Evolutionary conservation across 2,888 invertebrate genomes (phyloP), one percentile per base, ranked within the genome.

Genomic region (Dinocampus coccinellae): DNA sequence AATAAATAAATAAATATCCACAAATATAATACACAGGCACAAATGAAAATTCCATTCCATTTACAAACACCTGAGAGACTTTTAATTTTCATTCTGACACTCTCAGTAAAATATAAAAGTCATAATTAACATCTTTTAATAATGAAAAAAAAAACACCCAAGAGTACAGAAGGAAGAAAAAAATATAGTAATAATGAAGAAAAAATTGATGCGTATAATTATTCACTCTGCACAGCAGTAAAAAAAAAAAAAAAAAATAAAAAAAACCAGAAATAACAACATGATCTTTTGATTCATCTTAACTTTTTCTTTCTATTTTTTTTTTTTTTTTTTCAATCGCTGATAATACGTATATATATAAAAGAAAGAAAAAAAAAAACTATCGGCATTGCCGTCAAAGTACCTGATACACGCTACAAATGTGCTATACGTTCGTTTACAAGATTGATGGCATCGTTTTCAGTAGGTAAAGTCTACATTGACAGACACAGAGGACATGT

Each of bases 401-500:
- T 47, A 2, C 6, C 3, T 47, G 16, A 16, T 47, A 16, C 16
- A 16, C 47, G 6, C 3, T 29, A 29, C 16, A 47, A 47, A 47
- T 47, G 20, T 47, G 47, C 16, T 16, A 7, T 20, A 47, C 47
- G 16, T 47, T 47, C 7, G 9, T 20, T n/a, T 47, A 16, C 7
- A 16, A 47, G 47, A 47, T 47, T 47, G 47, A 47, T 47, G 16
- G 47, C 16, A 16, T 47, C 47, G 47, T 47, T 47, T 47, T 7
- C 16, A 47, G 47, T 47, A 39, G 47, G 47, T 47, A n/a, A 42
- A 64, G 42, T 6, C 20, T 24, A 16, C 39, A 39, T n/a, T 24
- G 72, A 53, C 64, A 67, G 26, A 39, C 13, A 47, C 47, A 47
- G 7, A n/a, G n/a, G 7, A 47, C 16, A 47, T 36, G 10, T 36